Evolutionary conservation across 2,113 vertebrate species (phyloP), one percentile per base, ranked within the genome.

Genomic region (Cryptotis parvus): DNA sequence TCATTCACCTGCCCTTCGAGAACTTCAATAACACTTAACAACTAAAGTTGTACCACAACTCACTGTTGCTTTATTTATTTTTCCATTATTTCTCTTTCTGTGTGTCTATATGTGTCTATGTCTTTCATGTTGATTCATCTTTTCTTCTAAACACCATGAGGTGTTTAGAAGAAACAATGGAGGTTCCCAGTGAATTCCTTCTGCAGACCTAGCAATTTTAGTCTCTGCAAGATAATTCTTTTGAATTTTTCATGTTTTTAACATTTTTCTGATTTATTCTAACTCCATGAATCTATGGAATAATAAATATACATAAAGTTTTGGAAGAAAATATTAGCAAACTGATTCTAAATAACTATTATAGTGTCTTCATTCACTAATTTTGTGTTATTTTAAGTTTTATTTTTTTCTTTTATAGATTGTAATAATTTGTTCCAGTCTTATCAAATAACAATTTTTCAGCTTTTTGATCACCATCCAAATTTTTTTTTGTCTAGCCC

Each of bases 111-210:
- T 81, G 37, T 79, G 78, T 70, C 58, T 55, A 75, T 49, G 27
- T 76, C 18, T 84, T 65, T 58, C 33, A 84, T 72, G 20, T 35
- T 66, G n/a, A 82, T 14, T 85, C 45, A 26, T 84, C 11, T 73
- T 90, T 74, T 84, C 33, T 78, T 61, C 43, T 92, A 92, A 75
- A 92, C 80, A 94, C 45, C 66, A n/a, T n/a, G n/a, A n/a, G n/a
- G n/a, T n/a, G n/a, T n/a, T n/a, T n/a, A n/a, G n/a, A n/a, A n/a
- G n/a, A n/a, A n/a, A n/a, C n/a, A n/a, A 61, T 27, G 82, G 18
- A 66, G 63, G 2, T 66, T 90, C 70, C 31, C 9, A 73, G 18
- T 15, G 58, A 78, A 83, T 75, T 87, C 77, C 79, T 86, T 52
- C 75, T 80, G 4, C 70, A 74, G 24, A 72, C 0, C 78, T 37